Evolutionary conservation across 2,113 vertebrate genomes (phyloP).

Genomic region (Pollimyrus isidori): DNA sequence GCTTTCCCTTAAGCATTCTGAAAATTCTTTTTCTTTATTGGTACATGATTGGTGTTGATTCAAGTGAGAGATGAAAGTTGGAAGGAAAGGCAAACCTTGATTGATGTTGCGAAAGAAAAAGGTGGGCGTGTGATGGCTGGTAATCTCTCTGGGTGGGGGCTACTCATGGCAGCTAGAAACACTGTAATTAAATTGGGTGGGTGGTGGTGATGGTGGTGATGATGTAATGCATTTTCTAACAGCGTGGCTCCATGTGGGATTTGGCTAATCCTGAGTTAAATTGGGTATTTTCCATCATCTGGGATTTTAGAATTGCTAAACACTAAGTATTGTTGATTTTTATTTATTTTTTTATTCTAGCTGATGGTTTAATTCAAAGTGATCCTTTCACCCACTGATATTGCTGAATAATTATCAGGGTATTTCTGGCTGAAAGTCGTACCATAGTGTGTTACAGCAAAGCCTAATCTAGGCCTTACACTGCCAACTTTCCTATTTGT

Average conservation of each 20-base stretch:
- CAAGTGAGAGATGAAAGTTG: neutral
- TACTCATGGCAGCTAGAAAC: neutral
- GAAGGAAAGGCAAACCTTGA: neutral
- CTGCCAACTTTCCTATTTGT: neutral
- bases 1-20: neutral
- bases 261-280: neutral
- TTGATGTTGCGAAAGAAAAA: neutral
- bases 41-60: neutral
- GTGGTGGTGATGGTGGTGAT: neutral
- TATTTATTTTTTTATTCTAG: neutral
- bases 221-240: neutral
- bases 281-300: neutral
- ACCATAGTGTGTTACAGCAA: neutral
- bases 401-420: neutral
- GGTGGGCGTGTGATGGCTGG: neutral
- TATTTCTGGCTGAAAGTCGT: neutral
- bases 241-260: neutral
- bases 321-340: neutral
- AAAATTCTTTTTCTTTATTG: neutral
- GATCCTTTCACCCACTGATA: neutral
- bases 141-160: neutral
- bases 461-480: neutral
- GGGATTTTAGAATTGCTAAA: neutral
- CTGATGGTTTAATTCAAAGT: neutral
- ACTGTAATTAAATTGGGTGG: neutral